phyloP scores from a whole-genome alignment of 2,888 invertebrate genomes.

The Drosophila kokeensis region DNA sequence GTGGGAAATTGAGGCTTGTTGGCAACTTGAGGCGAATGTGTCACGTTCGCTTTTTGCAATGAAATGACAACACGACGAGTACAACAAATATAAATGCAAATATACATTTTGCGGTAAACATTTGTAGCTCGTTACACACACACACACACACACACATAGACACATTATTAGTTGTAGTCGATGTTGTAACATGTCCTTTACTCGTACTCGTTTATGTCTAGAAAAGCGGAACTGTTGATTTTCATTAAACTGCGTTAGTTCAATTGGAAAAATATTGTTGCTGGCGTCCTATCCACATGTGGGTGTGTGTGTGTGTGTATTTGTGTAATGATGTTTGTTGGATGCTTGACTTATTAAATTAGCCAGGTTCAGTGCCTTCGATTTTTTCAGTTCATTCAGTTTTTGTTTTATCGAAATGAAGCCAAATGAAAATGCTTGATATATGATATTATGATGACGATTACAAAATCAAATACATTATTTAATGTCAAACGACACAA shows the following conservation, averaged over 20 bases:
- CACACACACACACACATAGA: conserved; percentile 21
- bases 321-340: conserved; percentile 11
- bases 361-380: conserved; percentile 57
- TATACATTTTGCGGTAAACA: conserved; percentile 71
- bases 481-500: not conserved
- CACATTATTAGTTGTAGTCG: conserved; percentile 35
- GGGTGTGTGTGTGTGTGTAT: conserved; percentile 7
- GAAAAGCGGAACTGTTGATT: conserved; percentile 74
- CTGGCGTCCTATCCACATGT: conserved; percentile 7
- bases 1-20: conserved; percentile 13
- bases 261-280: conserved; percentile 71
- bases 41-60: conserved; percentile 69
- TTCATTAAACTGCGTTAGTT: conserved; percentile 71
- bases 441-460: conserved; percentile 39
- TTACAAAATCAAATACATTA: conserved; percentile 7
- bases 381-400: conserved; percentile 43
- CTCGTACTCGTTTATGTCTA: conserved; percentile 40
- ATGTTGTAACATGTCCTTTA: conserved; percentile 24
- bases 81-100: conserved; percentile 72
- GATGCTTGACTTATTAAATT: conserved; percentile 73
- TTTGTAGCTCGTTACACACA: conserved; percentile 72
- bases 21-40: conserved; percentile 57
- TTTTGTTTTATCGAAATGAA: conserved; percentile 46
- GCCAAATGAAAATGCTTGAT: conserved; percentile 71
- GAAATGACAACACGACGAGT: conserved; percentile 55